Percentiles rank a stretch among this genome's conserved stretches.
Conservation (phyloP, 2,113 vertebrate species). For the Ancistrus triradiatus region DNA sequence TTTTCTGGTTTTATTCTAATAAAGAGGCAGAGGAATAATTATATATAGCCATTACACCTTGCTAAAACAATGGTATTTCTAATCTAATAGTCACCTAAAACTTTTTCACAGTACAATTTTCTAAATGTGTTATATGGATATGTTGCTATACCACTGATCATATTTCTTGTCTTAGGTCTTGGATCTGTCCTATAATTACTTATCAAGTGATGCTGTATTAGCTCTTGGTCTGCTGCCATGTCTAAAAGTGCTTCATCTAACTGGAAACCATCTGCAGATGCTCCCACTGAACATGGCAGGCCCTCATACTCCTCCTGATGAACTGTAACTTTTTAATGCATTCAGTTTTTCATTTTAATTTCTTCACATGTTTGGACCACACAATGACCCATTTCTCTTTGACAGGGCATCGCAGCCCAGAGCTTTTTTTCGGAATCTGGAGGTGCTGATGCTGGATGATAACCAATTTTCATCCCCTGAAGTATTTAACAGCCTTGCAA, state of each 20-base stretch:
- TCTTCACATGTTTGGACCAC: conserved; percentile 11
- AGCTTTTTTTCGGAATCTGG: conserved; percentile 65
- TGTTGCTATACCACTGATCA: not conserved
- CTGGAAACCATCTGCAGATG: conserved; percentile 70
- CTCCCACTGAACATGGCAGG: conserved; percentile 68
- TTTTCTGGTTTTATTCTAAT: no score
- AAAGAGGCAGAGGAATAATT: no score
- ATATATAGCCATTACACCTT: no score
- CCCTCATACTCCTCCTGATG: conserved; percentile 17
- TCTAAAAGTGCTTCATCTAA: conserved; percentile 77
- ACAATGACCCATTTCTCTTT: not conserved
- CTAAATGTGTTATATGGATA: no score
- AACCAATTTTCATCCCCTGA: conserved; percentile 69
- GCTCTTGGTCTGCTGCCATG: conserved; percentile 65
- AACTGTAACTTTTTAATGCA: conserved; percentile 54
- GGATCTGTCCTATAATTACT: conserved; percentile 81
- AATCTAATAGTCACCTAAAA: no score
- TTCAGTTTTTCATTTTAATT: not conserved
- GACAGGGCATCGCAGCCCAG: conserved; percentile 38
- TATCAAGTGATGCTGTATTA: conserved; percentile 64
- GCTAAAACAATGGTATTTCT: no score
- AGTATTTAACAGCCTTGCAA: conserved; percentile 71
- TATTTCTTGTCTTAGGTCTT: conserved; percentile 63
- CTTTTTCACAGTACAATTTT: no score
- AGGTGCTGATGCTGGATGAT: conserved; percentile 78